These are phyloP conservation scores for Merodon equestris DNA, from an alignment of 2,888 invertebrate species.

Conservation along the genomic window DNA sequence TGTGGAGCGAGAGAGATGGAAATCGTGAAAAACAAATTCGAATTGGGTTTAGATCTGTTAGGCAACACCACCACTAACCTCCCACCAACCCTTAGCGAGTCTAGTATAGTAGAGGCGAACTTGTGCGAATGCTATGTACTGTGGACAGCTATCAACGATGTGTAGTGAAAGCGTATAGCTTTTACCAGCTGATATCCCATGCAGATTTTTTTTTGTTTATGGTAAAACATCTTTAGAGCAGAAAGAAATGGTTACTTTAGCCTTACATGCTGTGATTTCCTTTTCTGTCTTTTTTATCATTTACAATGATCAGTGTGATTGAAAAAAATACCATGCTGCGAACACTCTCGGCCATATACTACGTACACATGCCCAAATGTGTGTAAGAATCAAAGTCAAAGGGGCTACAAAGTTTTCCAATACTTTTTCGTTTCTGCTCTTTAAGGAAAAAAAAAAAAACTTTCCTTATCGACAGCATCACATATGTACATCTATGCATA, in stretches of 20 bases:
- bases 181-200: conserved; percentile 56
- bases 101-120: conserved; percentile 14
- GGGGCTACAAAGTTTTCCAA: conserved; percentile 27
- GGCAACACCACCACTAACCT: conserved; percentile 33
- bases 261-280: conserved; percentile 55
- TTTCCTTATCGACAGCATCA: conserved; percentile 39
- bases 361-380: not conserved
- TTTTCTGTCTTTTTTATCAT: conserved; percentile 50
- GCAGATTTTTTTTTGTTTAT: conserved; percentile 44
- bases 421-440: too few species aligned
- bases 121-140: conserved; percentile 27
- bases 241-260: conserved; percentile 27
- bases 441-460: conserved; percentile 12
- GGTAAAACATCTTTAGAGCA: conserved; percentile 18
- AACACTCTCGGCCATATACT: conserved; percentile 11
- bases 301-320: conserved; percentile 60
- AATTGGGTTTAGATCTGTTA: conserved; percentile 22
- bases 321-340: conserved; percentile 56
- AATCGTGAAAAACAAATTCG: too few species aligned
- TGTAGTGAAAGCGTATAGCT: conserved; percentile 31
- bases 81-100: conserved; percentile 38
- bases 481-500: conserved; percentile 39
- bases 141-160: conserved; percentile 37
- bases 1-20: conserved; percentile 20
- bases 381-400: conserved; percentile 36